A percentile compares a stretch with the other conserved stretches of the same genome.
Evolutionary conservation across 2,113 vertebrate species (phyloP).

Genomic region (Pelmatolapia mariae): DNA sequence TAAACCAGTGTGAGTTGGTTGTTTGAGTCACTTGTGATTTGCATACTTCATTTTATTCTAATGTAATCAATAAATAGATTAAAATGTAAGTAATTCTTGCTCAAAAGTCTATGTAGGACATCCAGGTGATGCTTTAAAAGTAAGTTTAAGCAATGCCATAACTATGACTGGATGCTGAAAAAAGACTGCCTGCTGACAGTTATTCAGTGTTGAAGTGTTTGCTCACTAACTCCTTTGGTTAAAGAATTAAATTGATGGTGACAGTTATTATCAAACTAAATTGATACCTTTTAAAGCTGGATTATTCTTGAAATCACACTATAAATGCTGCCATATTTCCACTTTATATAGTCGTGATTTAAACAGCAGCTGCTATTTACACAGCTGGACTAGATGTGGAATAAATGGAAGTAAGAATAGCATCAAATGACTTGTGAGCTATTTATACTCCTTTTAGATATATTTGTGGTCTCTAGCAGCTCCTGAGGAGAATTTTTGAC

Average conservation of each 20-base stretch:
- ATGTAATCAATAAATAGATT: background rate
- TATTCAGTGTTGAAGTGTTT: background rate
- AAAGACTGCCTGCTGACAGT: background rate
- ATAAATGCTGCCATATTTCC: background rate
- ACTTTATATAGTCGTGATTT: background rate
- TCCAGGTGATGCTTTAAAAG: background rate
- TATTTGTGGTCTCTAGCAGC: background rate
- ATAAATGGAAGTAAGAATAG: background rate
- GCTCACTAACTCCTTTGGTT: background rate
- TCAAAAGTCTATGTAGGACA: background rate
- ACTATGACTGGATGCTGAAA: background rate
- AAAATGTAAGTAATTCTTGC: background rate
- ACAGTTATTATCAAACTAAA: background rate
- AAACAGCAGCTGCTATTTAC: background rate
- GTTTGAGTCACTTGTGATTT: background rate
- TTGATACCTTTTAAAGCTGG: background rate
- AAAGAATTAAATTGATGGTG: background rate
- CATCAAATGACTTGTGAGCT: background rate
- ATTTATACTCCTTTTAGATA: background rate
- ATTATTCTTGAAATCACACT: background rate
- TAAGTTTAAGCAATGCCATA: background rate
- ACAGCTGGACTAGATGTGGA: background rate
- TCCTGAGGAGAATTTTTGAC: fast-evolving
- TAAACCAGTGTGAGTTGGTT: background rate
- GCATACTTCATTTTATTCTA: background rate